Evolutionary conservation across 2,113 vertebrate species (phyloP), one percentile per base, ranked within the genome.

Genomic region (Lepus timidus): DNA sequence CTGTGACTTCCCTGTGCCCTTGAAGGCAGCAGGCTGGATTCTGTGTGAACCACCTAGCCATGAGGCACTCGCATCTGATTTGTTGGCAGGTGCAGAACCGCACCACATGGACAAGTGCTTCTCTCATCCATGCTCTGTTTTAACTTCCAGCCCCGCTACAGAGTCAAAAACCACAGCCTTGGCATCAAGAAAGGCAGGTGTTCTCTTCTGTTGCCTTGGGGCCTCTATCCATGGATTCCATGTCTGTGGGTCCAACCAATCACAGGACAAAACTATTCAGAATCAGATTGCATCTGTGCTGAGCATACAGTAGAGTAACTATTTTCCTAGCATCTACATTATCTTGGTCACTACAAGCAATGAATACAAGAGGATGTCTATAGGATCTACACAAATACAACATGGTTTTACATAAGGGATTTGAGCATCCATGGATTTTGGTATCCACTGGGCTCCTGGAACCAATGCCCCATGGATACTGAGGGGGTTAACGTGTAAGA

Each of bases 11-110:
- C 70, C 71, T 20, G 11, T 23, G 14, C 70, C 80, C 62, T 36
- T 7, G 17, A 12, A 62, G 36, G 39, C 22, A 70, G 51, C 31
- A 31, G 19, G 25, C 36, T 82, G 79, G 49, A 33, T 27, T 87
- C 74, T 36, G n/a, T 10, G 11, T 3, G 14, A 85, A 4, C 25
- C 9, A 3, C 29, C 49, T 27, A 23, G 12, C 25, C 12, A 29
- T 0, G 2, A 31, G 7, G 33, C 25, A 23, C 1, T 17, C 25
- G 4, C 1, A 0, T 6, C 33, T 81, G 33, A 16, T 8, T 23
- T 1, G 1, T 7, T 1, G 29, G 61, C 33, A 70, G 33, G 80
- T 13, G 9, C 2, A 16, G 29, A 31, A 12, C 39, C 13, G 6
- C n/a, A 19, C 1, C 0, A 31, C 64, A 6, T 16, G 20, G 39